phyloP scores from a whole-genome alignment of 2,797 vertebrate species.

The Myotis findleyi region DNA sequence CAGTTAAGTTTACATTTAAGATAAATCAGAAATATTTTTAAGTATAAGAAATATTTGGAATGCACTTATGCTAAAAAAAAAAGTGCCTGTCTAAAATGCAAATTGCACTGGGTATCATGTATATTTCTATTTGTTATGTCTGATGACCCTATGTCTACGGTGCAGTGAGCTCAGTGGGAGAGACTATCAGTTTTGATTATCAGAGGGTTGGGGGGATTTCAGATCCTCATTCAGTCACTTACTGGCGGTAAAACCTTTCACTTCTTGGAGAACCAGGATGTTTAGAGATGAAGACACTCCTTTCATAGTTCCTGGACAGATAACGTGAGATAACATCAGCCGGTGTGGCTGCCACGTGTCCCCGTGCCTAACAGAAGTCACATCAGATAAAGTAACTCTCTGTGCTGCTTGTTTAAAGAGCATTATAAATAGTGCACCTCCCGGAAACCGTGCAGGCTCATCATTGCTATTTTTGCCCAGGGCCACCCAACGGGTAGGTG shows the following conservation, averaged over 20 bases:
- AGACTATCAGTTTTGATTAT: background rate
- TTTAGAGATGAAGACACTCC: background rate
- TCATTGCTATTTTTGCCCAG: background rate
- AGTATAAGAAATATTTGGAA: background rate
- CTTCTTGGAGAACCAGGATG: background rate
- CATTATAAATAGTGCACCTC: background rate
- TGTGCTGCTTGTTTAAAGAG: background rate
- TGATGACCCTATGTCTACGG: background rate
- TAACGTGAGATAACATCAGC: background rate
- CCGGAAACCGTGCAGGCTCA: background rate
- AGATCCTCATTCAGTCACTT: background rate
- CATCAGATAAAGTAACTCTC: background rate
- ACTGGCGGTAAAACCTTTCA: background rate
- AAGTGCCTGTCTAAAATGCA: background rate
- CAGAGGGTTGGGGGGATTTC: background rate
- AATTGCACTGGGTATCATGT: background rate
- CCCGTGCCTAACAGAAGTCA: too few species aligned
- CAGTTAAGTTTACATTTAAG: background rate
- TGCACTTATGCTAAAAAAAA: background rate
- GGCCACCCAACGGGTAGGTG: background rate
- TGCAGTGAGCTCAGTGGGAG: background rate
- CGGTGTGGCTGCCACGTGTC: background rate
- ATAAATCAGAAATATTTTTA: background rate
- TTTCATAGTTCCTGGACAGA: background rate
- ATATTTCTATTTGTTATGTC: background rate